These are phyloP conservation scores for Diplodus puntazzo DNA, from an alignment of 2,797 vertebrate species.

Conservation along the genomic window DNA sequence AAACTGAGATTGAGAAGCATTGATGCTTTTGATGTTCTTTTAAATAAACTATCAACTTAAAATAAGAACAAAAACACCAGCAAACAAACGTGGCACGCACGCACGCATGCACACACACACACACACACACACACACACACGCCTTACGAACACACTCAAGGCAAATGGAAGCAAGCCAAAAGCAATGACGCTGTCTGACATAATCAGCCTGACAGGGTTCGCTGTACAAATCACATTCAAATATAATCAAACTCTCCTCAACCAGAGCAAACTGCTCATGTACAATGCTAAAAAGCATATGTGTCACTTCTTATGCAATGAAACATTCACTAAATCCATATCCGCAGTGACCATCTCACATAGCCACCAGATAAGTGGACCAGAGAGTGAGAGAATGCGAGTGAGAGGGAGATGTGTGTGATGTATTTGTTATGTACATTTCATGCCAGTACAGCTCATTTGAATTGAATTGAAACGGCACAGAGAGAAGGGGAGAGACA, in stretches of 20 bases:
- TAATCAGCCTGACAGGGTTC: conserved; percentile 25
- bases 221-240: conserved; percentile 24
- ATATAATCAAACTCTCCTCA: conserved; percentile 26
- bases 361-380: conserved; percentile 13
- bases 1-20: conserved; percentile 18
- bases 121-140: background rate
- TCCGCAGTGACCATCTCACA: conserved; percentile 16
- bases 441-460: conserved; percentile 47
- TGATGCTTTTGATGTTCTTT: conserved; percentile 41
- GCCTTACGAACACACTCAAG: background rate
- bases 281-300: conserved; percentile 22
- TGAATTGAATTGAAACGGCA: conserved; percentile 40
- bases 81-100: conserved; percentile 9
- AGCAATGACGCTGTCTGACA: conserved; percentile 27
- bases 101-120: background rate
- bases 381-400: background rate
- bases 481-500: conserved; percentile 1
- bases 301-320: conserved; percentile 28
- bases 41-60: conserved; percentile 49
- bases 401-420: background rate
- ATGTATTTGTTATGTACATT: conserved; percentile 46
- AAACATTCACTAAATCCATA: conserved; percentile 9
- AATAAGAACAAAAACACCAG: conserved; percentile 35
- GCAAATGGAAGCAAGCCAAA: conserved; percentile 45
- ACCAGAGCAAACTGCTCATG: conserved; percentile 3